Conservation (phyloP, 2,113 vertebrate genomes). For the Eptesicus fuscus region DNA sequence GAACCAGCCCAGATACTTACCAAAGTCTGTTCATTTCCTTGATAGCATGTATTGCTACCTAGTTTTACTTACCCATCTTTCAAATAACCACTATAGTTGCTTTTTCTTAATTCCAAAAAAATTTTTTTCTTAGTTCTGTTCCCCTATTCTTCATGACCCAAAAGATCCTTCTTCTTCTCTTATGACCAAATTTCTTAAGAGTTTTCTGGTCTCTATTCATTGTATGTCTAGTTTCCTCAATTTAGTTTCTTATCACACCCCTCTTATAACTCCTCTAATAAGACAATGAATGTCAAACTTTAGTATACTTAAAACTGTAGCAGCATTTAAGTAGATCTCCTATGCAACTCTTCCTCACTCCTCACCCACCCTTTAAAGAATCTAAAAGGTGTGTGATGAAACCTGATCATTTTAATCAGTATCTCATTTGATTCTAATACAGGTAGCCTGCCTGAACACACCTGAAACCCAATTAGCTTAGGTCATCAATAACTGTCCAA, state of each 20-base stretch:
- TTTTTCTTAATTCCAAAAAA: constrained; percentile 12
- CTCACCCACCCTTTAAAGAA: background rate
- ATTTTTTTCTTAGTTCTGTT: constrained; percentile 9
- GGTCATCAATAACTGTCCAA: background rate
- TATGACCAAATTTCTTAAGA: background rate
- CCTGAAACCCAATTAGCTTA: background rate
- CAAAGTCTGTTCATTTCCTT: constrained; percentile 1
- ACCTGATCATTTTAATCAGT: background rate
- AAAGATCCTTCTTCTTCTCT: background rate
- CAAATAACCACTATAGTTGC: constrained; percentile 26
- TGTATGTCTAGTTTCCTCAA: background rate
- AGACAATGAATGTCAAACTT: background rate
- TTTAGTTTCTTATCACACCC: background rate
- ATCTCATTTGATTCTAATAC: background rate
- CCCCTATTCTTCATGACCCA: background rate
- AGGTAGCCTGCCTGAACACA: background rate
- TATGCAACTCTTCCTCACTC: background rate
- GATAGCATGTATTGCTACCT: background rate
- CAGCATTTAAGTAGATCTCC: background rate
- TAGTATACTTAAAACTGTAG: background rate
- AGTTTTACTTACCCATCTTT: background rate
- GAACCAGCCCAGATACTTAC: background rate
- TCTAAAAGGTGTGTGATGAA: background rate
- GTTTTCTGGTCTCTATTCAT: background rate
- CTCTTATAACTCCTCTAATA: background rate